phyloP scores from a whole-genome alignment of 2,888 invertebrate species.

The Ichneumoninae sp. region DNA sequence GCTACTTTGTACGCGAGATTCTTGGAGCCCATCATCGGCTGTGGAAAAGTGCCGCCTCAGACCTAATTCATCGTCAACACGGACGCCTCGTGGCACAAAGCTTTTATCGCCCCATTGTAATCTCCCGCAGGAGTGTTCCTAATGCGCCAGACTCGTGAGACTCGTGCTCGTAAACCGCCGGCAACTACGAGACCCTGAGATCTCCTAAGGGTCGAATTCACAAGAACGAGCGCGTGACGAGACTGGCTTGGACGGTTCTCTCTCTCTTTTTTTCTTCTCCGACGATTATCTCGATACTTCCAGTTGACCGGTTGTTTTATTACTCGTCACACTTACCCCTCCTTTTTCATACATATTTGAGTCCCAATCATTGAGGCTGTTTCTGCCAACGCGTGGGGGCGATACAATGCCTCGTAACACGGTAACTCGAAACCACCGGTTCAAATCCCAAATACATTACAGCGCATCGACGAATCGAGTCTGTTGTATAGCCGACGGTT shows the following conservation, averaged over 20 bases:
- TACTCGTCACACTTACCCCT: not conserved
- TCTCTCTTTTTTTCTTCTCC: slow-evolving; percentile 4
- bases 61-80: slow-evolving; percentile 26
- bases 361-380: not conserved
- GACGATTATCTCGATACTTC: not conserved
- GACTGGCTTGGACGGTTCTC: not conserved
- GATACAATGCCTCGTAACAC: slow-evolving; percentile 15
- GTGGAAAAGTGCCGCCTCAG: slow-evolving; percentile 11
- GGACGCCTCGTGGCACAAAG: slow-evolving; percentile 40
- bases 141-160: slow-evolving; percentile 51
- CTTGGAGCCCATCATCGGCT: not conserved
- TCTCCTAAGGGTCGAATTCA: slow-evolving; percentile 15
- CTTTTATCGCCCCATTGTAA: slow-evolving; percentile 55
- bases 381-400: slow-evolving; percentile 18
- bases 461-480: slow-evolving; percentile 48
- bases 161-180: slow-evolving; percentile 55
- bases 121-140: slow-evolving; percentile 52
- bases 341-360: not conserved
- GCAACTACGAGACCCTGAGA: slow-evolving; percentile 25
- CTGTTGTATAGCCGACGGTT: slow-evolving; percentile 2
- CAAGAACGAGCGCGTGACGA: slow-evolving; percentile 11
- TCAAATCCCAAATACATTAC: slow-evolving; percentile 45
- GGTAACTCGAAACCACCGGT: slow-evolving; percentile 53
- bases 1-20: not conserved
- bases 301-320: not conserved